phyloP scores from a whole-genome alignment of 23 tunicate species.

The Aplidium turbinatum region DNA sequence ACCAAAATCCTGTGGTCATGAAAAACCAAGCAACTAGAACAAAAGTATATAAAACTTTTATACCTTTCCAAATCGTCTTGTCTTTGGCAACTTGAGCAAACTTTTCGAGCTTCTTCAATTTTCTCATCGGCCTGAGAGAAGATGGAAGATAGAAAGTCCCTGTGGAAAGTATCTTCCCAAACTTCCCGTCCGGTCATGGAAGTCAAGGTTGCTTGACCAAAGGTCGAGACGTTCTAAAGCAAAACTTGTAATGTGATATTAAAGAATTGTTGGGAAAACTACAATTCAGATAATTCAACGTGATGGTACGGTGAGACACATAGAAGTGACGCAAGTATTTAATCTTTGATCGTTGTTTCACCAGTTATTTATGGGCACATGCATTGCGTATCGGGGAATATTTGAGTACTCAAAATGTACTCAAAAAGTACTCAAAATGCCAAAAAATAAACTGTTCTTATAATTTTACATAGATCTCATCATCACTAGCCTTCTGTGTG shows the following conservation, averaged over 20 bases:
- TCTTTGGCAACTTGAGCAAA: slow-evolving; percentile 2
- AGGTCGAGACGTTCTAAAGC: not conserved
- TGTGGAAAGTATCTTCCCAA: slow-evolving; percentile 61
- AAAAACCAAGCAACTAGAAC: not conserved
- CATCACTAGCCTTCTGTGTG: not conserved
- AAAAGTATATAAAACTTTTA: not conserved
- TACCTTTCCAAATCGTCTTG: slow-evolving; percentile 49
- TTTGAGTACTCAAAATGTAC: no score
- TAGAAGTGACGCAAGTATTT: no score
- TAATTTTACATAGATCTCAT: not conserved
- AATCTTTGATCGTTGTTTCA: no score
- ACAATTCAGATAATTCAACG: no score
- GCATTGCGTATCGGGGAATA: no score
- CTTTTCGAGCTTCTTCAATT: slow-evolving; percentile 40
- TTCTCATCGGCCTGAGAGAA: slow-evolving; percentile 42
- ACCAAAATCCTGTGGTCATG: not conserved
- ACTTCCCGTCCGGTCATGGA: slow-evolving; percentile 36
- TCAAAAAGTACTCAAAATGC: no score
- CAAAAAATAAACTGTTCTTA: not conserved
- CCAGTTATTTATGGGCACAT: no score
- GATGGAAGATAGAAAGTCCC: slow-evolving; percentile 21
- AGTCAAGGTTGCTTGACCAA: not conserved
- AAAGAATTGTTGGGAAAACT: no score
- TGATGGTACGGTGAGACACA: no score
- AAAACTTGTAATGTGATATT: no score